Conservation (phyloP, 2,888 invertebrate species). For the Caenorhabditis doughertyi region DNA sequence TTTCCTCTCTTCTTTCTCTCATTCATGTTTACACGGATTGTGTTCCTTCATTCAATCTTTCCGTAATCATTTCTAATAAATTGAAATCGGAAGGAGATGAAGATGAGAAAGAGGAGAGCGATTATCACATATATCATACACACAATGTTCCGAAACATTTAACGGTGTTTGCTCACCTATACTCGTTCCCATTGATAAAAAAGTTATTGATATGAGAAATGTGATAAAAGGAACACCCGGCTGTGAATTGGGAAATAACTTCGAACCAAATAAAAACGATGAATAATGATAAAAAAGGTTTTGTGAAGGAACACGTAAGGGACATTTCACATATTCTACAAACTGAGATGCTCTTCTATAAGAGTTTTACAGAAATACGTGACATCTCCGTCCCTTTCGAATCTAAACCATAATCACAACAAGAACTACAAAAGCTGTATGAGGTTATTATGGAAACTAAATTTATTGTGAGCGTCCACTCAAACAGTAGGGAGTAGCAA, state of each 20-base stretch:
- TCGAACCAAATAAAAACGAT: background rate
- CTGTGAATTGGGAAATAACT: background rate
- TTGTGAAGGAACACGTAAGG: background rate
- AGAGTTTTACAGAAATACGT: no score
- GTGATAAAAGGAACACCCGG: background rate
- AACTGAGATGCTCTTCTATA: no score
- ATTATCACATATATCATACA: slow-evolving; percentile 30
- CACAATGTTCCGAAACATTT: slow-evolving; percentile 18
- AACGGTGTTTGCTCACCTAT: background rate
- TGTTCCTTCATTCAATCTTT: slow-evolving; percentile 5
- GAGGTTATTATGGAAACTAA: no score
- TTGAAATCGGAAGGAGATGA: slow-evolving; percentile 23
- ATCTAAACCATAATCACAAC: no score
- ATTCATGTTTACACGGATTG: slow-evolving; percentile 43
- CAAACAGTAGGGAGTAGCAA: slow-evolving; percentile 11
- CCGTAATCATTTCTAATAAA: slow-evolving; percentile 34
- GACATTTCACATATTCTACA: no score
- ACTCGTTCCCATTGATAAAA: background rate
- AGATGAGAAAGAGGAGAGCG: background rate
- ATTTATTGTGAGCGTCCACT: background rate
- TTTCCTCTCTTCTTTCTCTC: background rate
- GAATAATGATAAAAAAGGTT: background rate
- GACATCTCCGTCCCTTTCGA: no score
- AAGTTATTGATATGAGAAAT: slow-evolving; percentile 2
- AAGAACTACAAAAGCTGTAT: no score